phyloP scores from a whole-genome alignment of 2,113 vertebrate genomes.

The Rhinichthys klamathensis region DNA sequence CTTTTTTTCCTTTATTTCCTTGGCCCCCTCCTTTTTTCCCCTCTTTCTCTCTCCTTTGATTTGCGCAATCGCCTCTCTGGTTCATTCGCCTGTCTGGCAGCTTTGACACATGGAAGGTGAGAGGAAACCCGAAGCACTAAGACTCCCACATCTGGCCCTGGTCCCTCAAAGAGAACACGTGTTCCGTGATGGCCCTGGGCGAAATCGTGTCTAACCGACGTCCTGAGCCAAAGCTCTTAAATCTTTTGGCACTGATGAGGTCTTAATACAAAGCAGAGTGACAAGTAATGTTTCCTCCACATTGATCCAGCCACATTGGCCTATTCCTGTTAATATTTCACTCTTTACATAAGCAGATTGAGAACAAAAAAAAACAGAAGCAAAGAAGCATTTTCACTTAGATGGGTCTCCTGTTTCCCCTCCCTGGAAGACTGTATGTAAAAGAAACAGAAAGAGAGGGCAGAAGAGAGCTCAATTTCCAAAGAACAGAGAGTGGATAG shows the following conservation, averaged over 20 bases:
- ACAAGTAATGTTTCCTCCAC: slow-evolving; percentile 68
- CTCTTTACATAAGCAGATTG: slow-evolving; percentile 47
- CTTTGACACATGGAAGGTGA: slow-evolving; percentile 51
- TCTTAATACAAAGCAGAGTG: slow-evolving; percentile 70
- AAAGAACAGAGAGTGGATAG: slow-evolving; percentile 51
- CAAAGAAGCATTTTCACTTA: neutral
- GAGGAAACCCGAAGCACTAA: slow-evolving; percentile 59
- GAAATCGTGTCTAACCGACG: slow-evolving; percentile 68
- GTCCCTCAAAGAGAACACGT: slow-evolving; percentile 61
- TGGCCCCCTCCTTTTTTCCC: neutral
- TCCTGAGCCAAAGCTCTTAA: slow-evolving; percentile 63
- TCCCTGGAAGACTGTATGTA: slow-evolving; percentile 58
- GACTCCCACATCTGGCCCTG: slow-evolving; percentile 64
- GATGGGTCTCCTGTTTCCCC: slow-evolving; percentile 35
- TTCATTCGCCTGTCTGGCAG: slow-evolving; percentile 24
- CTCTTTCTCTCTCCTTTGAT: slow-evolving; percentile 26
- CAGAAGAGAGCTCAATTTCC: slow-evolving; percentile 39
- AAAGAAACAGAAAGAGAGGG: slow-evolving; percentile 48
- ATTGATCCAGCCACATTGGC: slow-evolving; percentile 58
- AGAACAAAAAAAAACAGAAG: slow-evolving; percentile 4
- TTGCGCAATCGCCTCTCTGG: neutral
- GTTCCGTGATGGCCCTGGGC: slow-evolving; percentile 69
- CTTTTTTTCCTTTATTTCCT: slow-evolving; percentile 44
- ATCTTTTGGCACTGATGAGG: slow-evolving; percentile 65
- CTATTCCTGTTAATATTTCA: slow-evolving; percentile 64